Conservation (phyloP, 2,797 vertebrate species). For the Onychomys arenicola region DNA sequence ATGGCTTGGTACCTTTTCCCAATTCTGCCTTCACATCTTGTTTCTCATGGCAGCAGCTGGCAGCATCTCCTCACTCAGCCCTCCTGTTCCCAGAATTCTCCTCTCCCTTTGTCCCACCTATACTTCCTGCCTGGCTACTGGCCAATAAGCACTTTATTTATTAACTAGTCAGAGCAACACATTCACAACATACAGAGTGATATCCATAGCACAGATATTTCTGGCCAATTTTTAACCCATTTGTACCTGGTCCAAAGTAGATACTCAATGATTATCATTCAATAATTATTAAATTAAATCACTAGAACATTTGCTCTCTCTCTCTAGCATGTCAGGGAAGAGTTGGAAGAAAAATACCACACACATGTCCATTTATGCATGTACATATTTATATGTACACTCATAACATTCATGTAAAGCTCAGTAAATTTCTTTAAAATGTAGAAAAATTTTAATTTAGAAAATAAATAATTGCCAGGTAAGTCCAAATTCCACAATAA, state of each 20-base stretch:
- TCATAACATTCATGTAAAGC: background rate
- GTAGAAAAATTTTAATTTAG: background rate
- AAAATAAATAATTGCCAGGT: background rate
- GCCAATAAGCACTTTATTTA: no score
- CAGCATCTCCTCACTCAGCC: no score
- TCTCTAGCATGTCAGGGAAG: background rate
- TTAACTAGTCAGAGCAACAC: no score
- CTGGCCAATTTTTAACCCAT: background rate
- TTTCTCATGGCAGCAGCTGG: no score
- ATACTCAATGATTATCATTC: background rate
- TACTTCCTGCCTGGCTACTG: no score
- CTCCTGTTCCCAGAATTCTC: no score
- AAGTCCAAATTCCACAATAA: background rate
- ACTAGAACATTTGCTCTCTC: background rate
- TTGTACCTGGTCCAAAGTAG: background rate
- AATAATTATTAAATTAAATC: background rate
- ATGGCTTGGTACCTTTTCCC: no score
- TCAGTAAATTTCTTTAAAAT: conserved; percentile 11
- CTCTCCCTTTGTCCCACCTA: no score
- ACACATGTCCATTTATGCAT: background rate
- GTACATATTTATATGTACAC: background rate
- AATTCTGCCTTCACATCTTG: no score
- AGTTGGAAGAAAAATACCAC: background rate
- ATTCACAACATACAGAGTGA: no score
- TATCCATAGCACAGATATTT: background rate